Evolutionary conservation across 1,140 invertebrate species (phyloP), one percentile per base, ranked within the genome.

Genomic region (Drosophila bocki): DNA sequence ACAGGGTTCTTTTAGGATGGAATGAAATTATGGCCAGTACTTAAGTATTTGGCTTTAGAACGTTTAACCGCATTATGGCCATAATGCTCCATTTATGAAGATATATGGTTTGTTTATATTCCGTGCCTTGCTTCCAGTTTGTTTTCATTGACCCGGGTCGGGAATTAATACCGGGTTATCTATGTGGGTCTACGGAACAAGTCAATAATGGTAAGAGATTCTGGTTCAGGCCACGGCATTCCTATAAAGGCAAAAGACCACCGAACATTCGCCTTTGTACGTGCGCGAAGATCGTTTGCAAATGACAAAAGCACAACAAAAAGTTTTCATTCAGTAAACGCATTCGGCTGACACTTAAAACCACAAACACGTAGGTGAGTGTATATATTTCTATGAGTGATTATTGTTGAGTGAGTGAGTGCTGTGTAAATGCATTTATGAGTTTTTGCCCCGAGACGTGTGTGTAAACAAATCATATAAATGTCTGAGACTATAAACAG

Each of bases 251-350:
- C 47, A 37, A 42, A 61, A 78, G 35, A 42, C 42, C 59, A 44
- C 29, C 53, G 47, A 77, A 32, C 78, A 67, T 63, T 80, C 60
- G 57, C 39, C 59, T 64, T 67, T 78, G 58, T 80, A 90, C 84
- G 84, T 88, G 84, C 19, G 48, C n/a, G 15, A 37, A 47, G 61
- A 70, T 48, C 60, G 9, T 41, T 54, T n/a, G 37, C 19, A 33
- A 56, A 64, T 71, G 42, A 50, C 63, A 57, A 33, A 39, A 72
- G 59, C 32, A 50, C 63, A 57, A 70, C 50, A 58, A 76, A 80
- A 54, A 61, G 70, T 65, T 80, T 79, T 87, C 63, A 87, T 80
- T 80, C 81, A 83, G 41, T n/a, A 70, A 61, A 60, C 47, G 53
- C 50, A 78, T 58, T 74, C 50, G 35, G 57, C n/a, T 53, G 63